Evolutionary conservation across 2,888 invertebrate species (phyloP).

Genomic region (Eurytoma californica): DNA sequence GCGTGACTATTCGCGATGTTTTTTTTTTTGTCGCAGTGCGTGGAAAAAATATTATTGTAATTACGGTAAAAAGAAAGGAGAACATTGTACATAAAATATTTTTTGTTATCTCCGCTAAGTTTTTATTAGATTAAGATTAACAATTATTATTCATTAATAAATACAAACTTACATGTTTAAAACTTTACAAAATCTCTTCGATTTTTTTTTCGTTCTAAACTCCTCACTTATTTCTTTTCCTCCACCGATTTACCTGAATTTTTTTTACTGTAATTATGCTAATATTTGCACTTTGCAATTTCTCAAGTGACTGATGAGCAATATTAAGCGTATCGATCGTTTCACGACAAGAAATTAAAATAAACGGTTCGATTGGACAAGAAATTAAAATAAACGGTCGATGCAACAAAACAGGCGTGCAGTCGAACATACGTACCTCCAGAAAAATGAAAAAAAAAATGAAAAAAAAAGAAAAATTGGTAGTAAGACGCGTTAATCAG

Average conservation of each 20-base stretch:
- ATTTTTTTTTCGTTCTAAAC: conserved; percentile 17
- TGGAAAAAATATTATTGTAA: conserved; percentile 22
- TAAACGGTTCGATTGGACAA: not conserved
- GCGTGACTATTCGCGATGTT: not conserved
- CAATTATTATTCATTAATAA: conserved; percentile 35
- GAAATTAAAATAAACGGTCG: conserved; percentile 12
- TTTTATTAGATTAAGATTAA: conserved; percentile 40
- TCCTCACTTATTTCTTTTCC: conserved; percentile 20
- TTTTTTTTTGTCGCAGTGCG: conserved; percentile 10
- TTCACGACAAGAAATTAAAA: conserved; percentile 2
- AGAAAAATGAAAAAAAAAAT: not conserved
- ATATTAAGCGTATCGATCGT: conserved; percentile 8
- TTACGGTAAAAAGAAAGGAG: conserved; percentile 36
- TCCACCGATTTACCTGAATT: not conserved
- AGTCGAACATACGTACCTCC: not conserved
- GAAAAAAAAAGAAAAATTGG: not conserved
- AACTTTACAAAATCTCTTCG: conserved; percentile 6
- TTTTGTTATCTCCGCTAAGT: conserved; percentile 40
- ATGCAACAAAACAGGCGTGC: not conserved
- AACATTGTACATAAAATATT: conserved; percentile 37
- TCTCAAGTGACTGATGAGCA: not conserved
- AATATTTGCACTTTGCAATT: not conserved
- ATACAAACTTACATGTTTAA: conserved; percentile 41
- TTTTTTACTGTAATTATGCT: conserved; percentile 15
- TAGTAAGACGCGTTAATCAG: not conserved